A percentile compares a stretch with the other conserved stretches of the same genome.
These are phyloP conservation scores for Chrysoperla carnea DNA, from an alignment of 1,140 invertebrate species.

Conservation along the genomic window DNA sequence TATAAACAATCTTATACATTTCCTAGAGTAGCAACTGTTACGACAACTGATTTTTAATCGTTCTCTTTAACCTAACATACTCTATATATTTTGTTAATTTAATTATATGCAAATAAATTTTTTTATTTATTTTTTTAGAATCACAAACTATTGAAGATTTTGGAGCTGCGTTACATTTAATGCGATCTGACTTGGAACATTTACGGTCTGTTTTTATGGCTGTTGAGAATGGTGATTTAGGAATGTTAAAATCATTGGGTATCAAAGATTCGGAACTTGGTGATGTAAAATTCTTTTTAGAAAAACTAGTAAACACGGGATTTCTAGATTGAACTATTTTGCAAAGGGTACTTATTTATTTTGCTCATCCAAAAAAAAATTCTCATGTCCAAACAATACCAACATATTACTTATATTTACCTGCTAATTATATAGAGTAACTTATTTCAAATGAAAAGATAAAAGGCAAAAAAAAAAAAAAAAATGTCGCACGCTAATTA, in stretches of 20 bases:
- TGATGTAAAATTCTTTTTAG: conserved; percentile 94
- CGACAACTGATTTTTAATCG: too few relatives aligned
- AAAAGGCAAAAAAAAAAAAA: too few relatives aligned
- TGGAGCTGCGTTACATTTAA: conserved; percentile 67
- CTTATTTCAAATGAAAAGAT: too few relatives aligned
- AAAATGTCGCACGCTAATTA: too few relatives aligned
- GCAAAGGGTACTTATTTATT: conserved; percentile 28
- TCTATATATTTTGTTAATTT: too few relatives aligned
- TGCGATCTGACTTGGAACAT: conserved; percentile 77
- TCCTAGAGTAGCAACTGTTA: too few relatives aligned
- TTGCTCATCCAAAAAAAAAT: conserved; percentile 40
- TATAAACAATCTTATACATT: too few relatives aligned
- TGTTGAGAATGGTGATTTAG: conserved; percentile 87
- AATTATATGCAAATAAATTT: too few relatives aligned
- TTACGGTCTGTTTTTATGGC: conserved; percentile 88
- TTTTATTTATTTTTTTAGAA: conserved; percentile 60
- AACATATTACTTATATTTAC: too few relatives aligned
- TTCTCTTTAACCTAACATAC: too few relatives aligned
- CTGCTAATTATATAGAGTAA: too few relatives aligned
- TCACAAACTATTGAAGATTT: conserved; percentile 93
- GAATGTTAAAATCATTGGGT: conserved; percentile 82
- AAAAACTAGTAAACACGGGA: conserved; percentile 90
- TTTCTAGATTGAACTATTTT: conserved; percentile 79
- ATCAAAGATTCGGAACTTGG: conserved; percentile 91
- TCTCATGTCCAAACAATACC: conserved; percentile 17